Conservation (phyloP, 2,888 invertebrate species). For the Drosophila lutescens region DNA sequence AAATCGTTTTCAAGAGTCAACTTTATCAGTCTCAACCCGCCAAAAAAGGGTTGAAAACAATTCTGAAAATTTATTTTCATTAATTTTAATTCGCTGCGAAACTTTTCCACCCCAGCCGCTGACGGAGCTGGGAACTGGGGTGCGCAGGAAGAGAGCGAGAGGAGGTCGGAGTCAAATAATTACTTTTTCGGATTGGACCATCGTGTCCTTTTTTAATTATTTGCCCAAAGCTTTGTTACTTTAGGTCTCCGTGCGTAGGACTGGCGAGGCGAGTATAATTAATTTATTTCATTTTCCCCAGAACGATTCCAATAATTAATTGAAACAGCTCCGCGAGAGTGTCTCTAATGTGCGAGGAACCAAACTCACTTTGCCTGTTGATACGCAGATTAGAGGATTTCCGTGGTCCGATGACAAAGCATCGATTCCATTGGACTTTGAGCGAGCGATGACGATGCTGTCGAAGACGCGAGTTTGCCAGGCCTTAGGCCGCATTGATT, state of each 20-base stretch:
- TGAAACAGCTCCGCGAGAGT: slow-evolving; percentile 43
- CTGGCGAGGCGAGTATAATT: slow-evolving; percentile 64
- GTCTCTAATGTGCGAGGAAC: neutral
- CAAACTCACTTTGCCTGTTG: slow-evolving; percentile 4
- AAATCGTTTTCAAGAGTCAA: slow-evolving; percentile 75
- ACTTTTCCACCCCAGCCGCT: slow-evolving; percentile 53
- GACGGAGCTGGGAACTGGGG: slow-evolving; percentile 4
- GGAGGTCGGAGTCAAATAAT: slow-evolving; percentile 61
- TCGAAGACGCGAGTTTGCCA: neutral
- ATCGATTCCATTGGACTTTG: slow-evolving; percentile 20
- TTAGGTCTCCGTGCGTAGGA: slow-evolving; percentile 30
- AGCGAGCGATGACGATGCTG: slow-evolving; percentile 15
- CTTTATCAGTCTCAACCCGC: slow-evolving; percentile 28
- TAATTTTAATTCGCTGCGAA: slow-evolving; percentile 78
- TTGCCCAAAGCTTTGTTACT: slow-evolving; percentile 68
- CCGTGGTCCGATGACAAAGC: slow-evolving; percentile 44
- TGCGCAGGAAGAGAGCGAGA: neutral
- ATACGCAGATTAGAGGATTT: slow-evolving; percentile 3
- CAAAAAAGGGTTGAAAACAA: slow-evolving; percentile 72
- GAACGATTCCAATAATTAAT: slow-evolving; percentile 69
- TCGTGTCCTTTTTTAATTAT: slow-evolving; percentile 74
- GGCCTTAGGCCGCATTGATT: slow-evolving; percentile 59
- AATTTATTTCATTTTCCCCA: slow-evolving; percentile 64
- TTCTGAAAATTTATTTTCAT: slow-evolving; percentile 79
- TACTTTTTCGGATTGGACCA: slow-evolving; percentile 73